A percentile compares a stretch with the other conserved stretches of the same genome.
These are phyloP conservation scores for Gymnogyps californianus DNA, from an alignment of 2,113 vertebrate species.

Conservation along the genomic window DNA sequence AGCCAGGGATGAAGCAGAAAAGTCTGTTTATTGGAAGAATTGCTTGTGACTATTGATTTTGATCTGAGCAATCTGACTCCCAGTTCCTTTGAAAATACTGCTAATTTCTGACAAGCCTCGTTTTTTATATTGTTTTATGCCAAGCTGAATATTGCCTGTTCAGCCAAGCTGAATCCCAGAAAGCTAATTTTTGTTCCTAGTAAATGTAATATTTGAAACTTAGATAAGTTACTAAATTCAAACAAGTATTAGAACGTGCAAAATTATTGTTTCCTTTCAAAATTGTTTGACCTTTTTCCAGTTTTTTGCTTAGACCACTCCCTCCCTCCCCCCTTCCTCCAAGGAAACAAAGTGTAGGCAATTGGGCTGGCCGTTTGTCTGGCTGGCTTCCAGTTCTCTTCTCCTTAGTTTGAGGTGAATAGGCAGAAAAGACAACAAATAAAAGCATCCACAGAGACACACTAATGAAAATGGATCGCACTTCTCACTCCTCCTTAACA, in stretches of 20 bases:
- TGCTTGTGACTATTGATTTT: not conserved
- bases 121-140: not conserved
- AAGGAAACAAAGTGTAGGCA: not conserved
- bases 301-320: not conserved
- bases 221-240: not conserved
- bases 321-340: not conserved
- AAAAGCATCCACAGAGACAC: not conserved
- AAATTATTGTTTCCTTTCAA: not conserved
- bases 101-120: not conserved
- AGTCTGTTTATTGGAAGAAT: not conserved
- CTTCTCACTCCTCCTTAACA: not conserved
- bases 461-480: not conserved
- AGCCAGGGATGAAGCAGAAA: not conserved
- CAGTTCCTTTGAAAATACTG: not conserved
- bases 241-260: accelerated
- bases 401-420: not conserved
- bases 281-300: not conserved
- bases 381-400: not conserved
- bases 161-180: not conserved
- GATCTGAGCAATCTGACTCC: not conserved
- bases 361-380: not conserved
- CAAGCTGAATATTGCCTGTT: not conserved
- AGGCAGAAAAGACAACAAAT: not conserved
- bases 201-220: not conserved
- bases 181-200: not conserved